Percentiles rank a stretch among this genome's conserved stretches.
These are phyloP conservation scores for Panagrolaimus sp. DNA, from an alignment of 1,140 invertebrate genomes.

Conservation along the genomic window DNA sequence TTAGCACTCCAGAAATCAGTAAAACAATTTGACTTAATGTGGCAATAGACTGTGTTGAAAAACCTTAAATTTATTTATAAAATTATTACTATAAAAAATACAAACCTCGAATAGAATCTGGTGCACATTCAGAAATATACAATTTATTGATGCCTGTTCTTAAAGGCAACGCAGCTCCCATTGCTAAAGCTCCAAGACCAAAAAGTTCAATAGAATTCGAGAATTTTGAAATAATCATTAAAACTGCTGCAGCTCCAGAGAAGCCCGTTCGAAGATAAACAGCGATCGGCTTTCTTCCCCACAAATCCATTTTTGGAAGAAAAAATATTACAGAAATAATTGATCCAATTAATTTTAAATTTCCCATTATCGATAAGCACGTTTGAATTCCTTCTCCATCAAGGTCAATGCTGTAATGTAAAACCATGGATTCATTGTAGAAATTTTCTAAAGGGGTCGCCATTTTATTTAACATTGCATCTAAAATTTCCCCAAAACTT, in stretches of 20 bases:
- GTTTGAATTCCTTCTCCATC: neutral
- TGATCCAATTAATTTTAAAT: neutral
- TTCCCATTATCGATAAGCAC: neutral
- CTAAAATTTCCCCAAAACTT: neutral
- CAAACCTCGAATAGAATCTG: neutral
- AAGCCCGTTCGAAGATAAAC: neutral
- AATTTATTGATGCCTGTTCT: neutral
- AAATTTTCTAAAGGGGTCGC: neutral
- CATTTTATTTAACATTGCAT: neutral
- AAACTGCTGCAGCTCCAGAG: neutral
- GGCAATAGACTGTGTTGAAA: conserved; percentile 1
- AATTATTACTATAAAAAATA: too few relatives aligned
- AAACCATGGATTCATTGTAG: conserved; percentile 2
- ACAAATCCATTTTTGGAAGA: neutral
- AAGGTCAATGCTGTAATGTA: neutral
- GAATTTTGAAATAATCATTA: neutral
- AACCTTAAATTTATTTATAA: neutral
- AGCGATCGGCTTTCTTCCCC: neutral
- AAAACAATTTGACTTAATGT: neutral
- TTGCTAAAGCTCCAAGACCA: neutral
- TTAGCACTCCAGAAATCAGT: neutral
- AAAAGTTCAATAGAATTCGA: neutral
- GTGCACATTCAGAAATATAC: conserved; percentile 8
- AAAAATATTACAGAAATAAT: neutral
- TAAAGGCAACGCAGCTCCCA: neutral